Evolutionary conservation across 2,888 invertebrate genomes (phyloP), one percentile per base, ranked within the genome.

Genomic region (Folsomia candida): DNA sequence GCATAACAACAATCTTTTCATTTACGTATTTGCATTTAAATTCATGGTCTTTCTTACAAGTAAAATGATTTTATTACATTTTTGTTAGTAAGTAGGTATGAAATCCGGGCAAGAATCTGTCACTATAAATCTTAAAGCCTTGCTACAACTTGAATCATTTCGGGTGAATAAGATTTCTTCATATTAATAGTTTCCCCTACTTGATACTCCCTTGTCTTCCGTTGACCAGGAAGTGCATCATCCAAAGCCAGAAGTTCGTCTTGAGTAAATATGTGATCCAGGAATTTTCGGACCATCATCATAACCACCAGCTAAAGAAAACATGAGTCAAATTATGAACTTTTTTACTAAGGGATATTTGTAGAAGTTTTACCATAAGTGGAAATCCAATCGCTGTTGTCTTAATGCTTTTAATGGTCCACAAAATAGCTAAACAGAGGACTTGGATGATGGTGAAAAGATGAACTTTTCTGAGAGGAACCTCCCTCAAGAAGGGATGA

Each of bases 341-440:
- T n/a, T n/a, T n/a, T n/a, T n/a, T n/a, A n/a, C n/a, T n/a, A n/a
- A n/a, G n/a, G n/a, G n/a, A n/a, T n/a, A n/a, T n/a, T n/a, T n/a
- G 25, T 18, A 6, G 3, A 20, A 22, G 1, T 80, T 83, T 81
- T 76, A 87, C 87, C 87, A 88, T 86, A 69, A 88, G 81, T n/a
- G 87, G 87, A 82, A 87, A 88, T 66, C 83, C 81, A 70, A 87
- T 87, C 28, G 87, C 86, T 51, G 86, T 86, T 28, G 81, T 77
- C 78, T 86, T 86, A 81, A 86, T 84, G 27, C 85, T 85, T 66
- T 81, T 86, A 76, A 87, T 83, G 47, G 83, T 78, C 86, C 86
- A 86, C 64, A 86, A 82, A 20, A 83, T 70, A 4, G 82, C 82
- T 66, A 86, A 81, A 76, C 86, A 86, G 24, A 81, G 76, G 22